Percentiles rank a stretch among this genome's conserved stretches.
phyloP scores from a whole-genome alignment of 1,140 invertebrate species.

The Drusus annulatus region DNA sequence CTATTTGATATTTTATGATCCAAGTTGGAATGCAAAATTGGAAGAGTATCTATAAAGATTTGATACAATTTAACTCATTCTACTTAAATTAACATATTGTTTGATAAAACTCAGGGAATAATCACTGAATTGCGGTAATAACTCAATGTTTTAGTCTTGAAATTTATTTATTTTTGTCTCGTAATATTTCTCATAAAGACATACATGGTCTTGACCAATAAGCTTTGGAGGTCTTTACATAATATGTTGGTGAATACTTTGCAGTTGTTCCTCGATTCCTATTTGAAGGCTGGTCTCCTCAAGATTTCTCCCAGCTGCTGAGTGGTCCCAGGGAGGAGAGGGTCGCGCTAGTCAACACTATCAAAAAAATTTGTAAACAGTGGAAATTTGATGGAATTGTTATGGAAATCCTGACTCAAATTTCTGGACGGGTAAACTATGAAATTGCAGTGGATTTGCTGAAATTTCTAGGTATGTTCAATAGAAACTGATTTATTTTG shows the following conservation, averaged over 20 bases:
- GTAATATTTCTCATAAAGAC: too few relatives aligned
- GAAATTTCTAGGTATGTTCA: slow-evolving; percentile 73
- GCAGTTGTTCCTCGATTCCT: slow-evolving; percentile 87
- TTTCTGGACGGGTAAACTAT: slow-evolving; percentile 78
- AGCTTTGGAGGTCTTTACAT: too few relatives aligned
- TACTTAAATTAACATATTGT: too few relatives aligned
- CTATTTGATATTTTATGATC: too few relatives aligned
- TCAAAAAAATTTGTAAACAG: slow-evolving; percentile 76
- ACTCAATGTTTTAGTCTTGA: too few relatives aligned
- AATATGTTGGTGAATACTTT: slow-evolving; percentile 56
- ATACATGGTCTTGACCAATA: too few relatives aligned
- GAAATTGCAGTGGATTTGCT: slow-evolving; percentile 77
- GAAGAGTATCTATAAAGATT: too few relatives aligned
- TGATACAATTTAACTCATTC: too few relatives aligned
- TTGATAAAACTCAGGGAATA: too few relatives aligned
- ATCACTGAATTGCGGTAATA: too few relatives aligned
- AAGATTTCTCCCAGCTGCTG: slow-evolving; percentile 71
- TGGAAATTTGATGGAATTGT: slow-evolving; percentile 89
- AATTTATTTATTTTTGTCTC: too few relatives aligned
- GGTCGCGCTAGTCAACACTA: slow-evolving; percentile 73
- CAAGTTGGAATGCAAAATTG: too few relatives aligned
- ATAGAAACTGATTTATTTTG: not conserved
- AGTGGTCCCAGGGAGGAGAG: slow-evolving; percentile 64
- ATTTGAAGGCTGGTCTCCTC: slow-evolving; percentile 87
- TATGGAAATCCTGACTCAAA: slow-evolving; percentile 90